Evolutionary conservation across 2,888 invertebrate species (phyloP), one percentile per base, ranked within the genome.

Genomic region (Anthoptus insignis): DNA sequence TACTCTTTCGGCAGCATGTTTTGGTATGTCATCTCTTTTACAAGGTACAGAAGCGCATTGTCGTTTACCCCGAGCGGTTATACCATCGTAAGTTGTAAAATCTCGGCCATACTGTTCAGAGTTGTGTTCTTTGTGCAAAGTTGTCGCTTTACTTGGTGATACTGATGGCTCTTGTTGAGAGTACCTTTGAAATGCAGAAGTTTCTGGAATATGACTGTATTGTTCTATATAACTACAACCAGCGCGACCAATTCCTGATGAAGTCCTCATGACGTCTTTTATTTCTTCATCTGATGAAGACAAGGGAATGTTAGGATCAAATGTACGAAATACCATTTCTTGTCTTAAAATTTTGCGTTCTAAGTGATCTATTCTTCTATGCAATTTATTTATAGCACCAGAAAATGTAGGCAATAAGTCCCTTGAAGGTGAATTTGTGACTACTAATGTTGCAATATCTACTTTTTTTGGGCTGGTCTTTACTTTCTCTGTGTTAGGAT

Each of bases 101-200:
- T 93, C 89, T 9, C 92, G 86, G 11, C 91, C 87, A 66, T 91
- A 93, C 76, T 91, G 91, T 70, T 93, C 93, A 3, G 91, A 91
- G 68, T 89, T 91, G 66, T 90, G 91, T 76, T 89, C 89, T 73
- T 90, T 92, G 67, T 88, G 86, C 58, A 91, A 81, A 42, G 87
- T 87, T 22, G 88, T 87, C 32, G 87, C 86, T 77, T 87, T 89
- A 65, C 84, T 89, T 3, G 86, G 82, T n/a, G 88, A 83, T 24
- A 86, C 71, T 2, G 88, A 84, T 1, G 85, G 80, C 7, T 85
- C 76, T 76, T 88, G 88, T 53, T 88, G 89, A 3, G 83, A 77
- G 64, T 86, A 87, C 68, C 87, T 80, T 74, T 92, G 91, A 68
- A 92, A 93, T n/a, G 91, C 92, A 6, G 92, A 91, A 13, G 86